These are phyloP conservation scores for Drosophila nr. medialis DNA, from an alignment of 2,888 invertebrate genomes.

Conservation along the genomic window DNA sequence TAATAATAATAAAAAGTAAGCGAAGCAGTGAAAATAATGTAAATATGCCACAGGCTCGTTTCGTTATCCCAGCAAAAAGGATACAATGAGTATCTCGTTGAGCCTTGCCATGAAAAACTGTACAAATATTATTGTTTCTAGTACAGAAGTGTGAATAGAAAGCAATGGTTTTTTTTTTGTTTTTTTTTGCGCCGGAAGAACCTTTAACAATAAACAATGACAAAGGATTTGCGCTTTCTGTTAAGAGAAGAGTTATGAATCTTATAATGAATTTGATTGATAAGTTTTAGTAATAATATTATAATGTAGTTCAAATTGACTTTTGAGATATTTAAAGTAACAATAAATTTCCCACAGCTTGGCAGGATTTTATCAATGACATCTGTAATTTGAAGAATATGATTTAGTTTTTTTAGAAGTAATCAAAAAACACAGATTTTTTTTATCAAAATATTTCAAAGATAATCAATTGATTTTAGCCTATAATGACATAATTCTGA, in stretches of 20 bases:
- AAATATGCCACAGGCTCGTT: conserved; percentile 63
- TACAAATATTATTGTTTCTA: conserved; percentile 14
- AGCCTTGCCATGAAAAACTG: background rate
- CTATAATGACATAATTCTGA: background rate
- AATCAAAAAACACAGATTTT: background rate
- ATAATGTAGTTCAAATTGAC: background rate
- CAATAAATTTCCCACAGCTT: background rate
- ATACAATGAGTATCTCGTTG: conserved; percentile 29
- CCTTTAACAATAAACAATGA: conserved; percentile 2
- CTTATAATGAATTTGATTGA: background rate
- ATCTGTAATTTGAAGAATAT: background rate
- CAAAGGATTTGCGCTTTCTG: background rate
- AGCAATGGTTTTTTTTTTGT: background rate
- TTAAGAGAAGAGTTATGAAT: background rate
- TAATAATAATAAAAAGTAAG: conserved; percentile 35
- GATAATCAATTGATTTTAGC: background rate
- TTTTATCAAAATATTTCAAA: background rate
- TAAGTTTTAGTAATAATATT: background rate
- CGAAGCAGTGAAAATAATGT: conserved; percentile 54
- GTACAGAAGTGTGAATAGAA: conserved; percentile 14
- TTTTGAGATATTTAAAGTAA: background rate
- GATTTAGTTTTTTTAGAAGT: background rate
- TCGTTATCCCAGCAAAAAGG: conserved; percentile 29
- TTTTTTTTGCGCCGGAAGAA: background rate
- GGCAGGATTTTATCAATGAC: background rate